Evolutionary conservation across 2,888 invertebrate genomes (phyloP).

Genomic region (Lomographa bimaculata): DNA sequence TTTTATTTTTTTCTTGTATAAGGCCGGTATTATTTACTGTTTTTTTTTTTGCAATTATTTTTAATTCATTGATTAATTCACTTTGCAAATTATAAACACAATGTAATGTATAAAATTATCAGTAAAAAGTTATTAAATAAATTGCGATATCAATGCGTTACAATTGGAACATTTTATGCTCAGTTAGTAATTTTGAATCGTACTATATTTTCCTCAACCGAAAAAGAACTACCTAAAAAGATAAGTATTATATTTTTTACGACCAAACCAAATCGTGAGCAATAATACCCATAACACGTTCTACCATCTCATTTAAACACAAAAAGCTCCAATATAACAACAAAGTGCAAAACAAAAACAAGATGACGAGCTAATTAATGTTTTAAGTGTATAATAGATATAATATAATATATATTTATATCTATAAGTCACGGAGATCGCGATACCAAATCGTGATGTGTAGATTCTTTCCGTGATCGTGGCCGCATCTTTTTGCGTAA

Average conservation of each 20-base stretch:
- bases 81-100: no score
- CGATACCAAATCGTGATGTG: conserved; percentile 53
- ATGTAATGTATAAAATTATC: no score
- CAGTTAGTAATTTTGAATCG: conserved; percentile 5
- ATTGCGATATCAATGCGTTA: no score
- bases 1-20: conserved; percentile 27
- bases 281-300: conserved; percentile 20
- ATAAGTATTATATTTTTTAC: conserved; percentile 18
- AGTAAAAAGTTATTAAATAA: no score
- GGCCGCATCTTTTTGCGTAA: conserved; percentile 44
- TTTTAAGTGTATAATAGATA: conserved; percentile 17
- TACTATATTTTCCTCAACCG: conserved; percentile 13
- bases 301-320: conserved; percentile 24
- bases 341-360: conserved; percentile 44
- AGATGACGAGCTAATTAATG: conserved; percentile 47
- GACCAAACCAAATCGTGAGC: conserved; percentile 33
- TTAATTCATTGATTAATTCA: no score
- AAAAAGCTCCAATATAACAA: conserved; percentile 39
- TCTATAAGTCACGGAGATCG: conserved; percentile 47
- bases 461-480: conserved; percentile 67
- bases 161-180: conserved; percentile 2
- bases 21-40: no score
- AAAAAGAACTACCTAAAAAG: conserved; percentile 22
- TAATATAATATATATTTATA: no score
- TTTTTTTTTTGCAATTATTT: background rate